Percentiles rank a stretch among this genome's conserved stretches.
phyloP scores from a whole-genome alignment of 2,888 invertebrate species.

The Cantharis flavilabris region DNA sequence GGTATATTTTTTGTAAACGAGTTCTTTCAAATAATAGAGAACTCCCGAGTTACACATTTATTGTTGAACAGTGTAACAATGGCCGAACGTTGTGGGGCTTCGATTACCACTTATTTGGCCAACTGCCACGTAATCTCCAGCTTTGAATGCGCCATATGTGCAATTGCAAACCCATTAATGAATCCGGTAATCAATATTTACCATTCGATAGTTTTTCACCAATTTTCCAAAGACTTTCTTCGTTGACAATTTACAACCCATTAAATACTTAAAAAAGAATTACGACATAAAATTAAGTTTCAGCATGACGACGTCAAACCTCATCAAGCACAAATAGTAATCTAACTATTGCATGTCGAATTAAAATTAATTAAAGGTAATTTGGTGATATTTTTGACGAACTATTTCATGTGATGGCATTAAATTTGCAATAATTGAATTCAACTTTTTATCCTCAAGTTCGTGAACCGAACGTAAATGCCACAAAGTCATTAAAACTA shows the following conservation, averaged over 20 bases:
- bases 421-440: background rate
- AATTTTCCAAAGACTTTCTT: background rate
- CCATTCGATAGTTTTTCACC: background rate
- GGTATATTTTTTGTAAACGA: constrained; percentile 20
- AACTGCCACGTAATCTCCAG: constrained; percentile 28
- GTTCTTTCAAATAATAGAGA: constrained; percentile 33
- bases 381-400: background rate
- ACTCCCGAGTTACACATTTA: constrained; percentile 40
- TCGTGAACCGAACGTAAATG: background rate
- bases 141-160: constrained; percentile 32
- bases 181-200: constrained; percentile 28
- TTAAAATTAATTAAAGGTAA: background rate
- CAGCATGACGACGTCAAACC: background rate
- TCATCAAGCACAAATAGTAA: background rate
- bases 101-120: constrained; percentile 9
- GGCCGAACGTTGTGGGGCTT: constrained; percentile 6
- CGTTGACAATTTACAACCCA: background rate
- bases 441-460: background rate
- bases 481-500: background rate
- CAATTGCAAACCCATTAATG: constrained; percentile 29
- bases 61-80: constrained; percentile 20
- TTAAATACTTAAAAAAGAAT: background rate
- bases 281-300: background rate
- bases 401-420: background rate
- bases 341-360: background rate